phyloP scores from a whole-genome alignment of 64 coral and sea anemone species.

The Stylophora pistillata region DNA sequence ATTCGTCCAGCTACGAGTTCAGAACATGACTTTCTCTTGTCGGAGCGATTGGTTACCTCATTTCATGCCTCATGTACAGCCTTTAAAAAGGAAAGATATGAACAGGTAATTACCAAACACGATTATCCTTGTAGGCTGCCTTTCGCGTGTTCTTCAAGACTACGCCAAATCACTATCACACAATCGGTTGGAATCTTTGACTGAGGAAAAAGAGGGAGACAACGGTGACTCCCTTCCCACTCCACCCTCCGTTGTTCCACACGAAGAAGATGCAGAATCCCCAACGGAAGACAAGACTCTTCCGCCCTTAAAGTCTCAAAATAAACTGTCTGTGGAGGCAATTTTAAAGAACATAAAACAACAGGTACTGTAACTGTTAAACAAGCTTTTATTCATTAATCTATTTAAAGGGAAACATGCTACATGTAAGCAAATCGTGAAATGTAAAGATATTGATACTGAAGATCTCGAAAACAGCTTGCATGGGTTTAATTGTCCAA shows the following conservation, averaged over 20 bases:
- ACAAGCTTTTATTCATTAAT: no score
- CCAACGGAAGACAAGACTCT: not conserved
- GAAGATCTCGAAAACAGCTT: no score
- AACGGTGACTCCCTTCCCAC: slow-evolving; percentile 3
- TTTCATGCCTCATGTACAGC: no score
- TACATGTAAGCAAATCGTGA: no score
- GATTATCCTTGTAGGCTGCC: not conserved
- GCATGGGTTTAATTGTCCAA: no score
- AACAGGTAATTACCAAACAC: no score
- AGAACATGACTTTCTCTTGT: no score
- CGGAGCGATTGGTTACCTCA: no score
- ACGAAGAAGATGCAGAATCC: not conserved
- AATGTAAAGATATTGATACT: no score
- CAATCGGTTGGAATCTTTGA: slow-evolving; percentile 1
- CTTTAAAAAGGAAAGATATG: no score
- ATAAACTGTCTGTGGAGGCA: not conserved
- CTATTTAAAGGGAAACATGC: no score
- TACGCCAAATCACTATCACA: slow-evolving; percentile 16
- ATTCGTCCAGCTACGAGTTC: no score
- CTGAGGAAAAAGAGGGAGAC: slow-evolving; percentile 10
- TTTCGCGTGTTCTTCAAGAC: slow-evolving; percentile 30
- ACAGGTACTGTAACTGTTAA: slow-evolving; percentile 3
- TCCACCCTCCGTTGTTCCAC: not conserved
- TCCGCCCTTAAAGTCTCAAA: not conserved
- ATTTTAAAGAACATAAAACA: slow-evolving; percentile 12